Base-by-base conservation (phyloP, 2,113 vertebrate species). In the Sylvicapra grimmia region DNA sequence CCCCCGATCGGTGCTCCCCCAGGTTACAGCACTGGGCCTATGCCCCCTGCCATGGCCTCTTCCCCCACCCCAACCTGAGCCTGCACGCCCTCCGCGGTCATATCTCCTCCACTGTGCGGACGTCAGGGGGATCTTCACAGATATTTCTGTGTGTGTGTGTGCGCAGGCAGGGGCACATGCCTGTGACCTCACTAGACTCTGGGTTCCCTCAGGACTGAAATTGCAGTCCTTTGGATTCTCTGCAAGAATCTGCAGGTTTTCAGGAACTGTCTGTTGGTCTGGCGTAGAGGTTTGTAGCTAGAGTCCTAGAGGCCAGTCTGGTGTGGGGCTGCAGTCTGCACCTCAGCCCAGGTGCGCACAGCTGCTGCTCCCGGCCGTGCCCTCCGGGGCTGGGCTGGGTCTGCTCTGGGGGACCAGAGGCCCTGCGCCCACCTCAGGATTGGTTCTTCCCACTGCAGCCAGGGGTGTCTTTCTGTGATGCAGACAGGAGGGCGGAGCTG, bases 91-190 rank as follows among this genome's bases (percentile, higher is more conserved):
- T 23, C 27, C 0, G 16, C 47, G 53, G 59, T 12, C 36, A 10
- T 3, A 2, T n/a, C 33, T 31, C 33, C 59, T 44, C 49, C 13
- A 11, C 8, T 6, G 59, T 23, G 56, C 6, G 11, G 49, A 40
- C 1, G 18, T 3, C 16, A 31, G 3, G 3, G 16, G n/a, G 4
- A 31, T 36, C n/a, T 40, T 51, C 53, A 40, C 23, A 23, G 82
- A 14, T 56, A 5, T 40, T 5, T 58, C 1, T 59, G 1, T 86
- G 83, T 58, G 1, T 86, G 83, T 58, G 80, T 83, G 31, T 53
- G 80, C 21, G 47, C 6, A 5, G 10, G 4, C 0, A 2, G 0
- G 11, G 51, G 53, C 47, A 31, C 29, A 4, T 19, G 16, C 29
- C 44, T 51, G 47, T 5, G 33, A 23, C 82, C 82, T 54, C 33